Evolutionary conservation across 1,140 invertebrate genomes (phyloP), one percentile per base, ranked within the genome.

Genomic region (Brachionus paranguensis): DNA sequence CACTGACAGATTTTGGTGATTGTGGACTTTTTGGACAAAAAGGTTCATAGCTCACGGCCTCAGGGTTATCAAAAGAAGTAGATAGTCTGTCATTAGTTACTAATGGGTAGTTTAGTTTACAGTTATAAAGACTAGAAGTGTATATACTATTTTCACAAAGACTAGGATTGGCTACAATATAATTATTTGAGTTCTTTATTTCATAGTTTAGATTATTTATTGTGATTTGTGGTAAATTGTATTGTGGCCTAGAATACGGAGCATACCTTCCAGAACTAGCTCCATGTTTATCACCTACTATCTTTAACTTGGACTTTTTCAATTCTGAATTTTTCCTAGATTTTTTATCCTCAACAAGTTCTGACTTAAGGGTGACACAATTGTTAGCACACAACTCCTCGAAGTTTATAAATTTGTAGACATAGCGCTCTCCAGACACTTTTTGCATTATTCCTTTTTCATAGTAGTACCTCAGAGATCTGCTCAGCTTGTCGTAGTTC

Each of bases 401-500:
- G 41, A 33, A 27, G n/a, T 81, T 81, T 24, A 81, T 64, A 47
- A 81, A 81, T 88, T 96, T 95, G 89, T 97, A 97, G 11, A 97
- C 95, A 90, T 97, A 97, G 85, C 95, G 92, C 88, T 97, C 95
- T 1, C 96, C 95, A 78, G 95, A 95, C 87, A 91, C 89, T 84
- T 89, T 89, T 85, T 89, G 88, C 88, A 89, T 89, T 85, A 90
- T 90, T 27, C 95, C 95, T 89, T 97, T 97, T 89, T 98, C 95
- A 88, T 98, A 98, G 87, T 98, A 98, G 87, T 98, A 97, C 10
- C 96, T 91, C 8, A 97, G 90, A 0, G 95, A 97, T 0, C 96
- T 90, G 81, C 95, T 96, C 10, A 98, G 88, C 89, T 97, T 98
- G 88, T 98, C 96, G 88, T 98, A 97, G 90, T 97, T 98, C 96